phyloP scores from a whole-genome alignment of 1,140 invertebrate genomes.

The Orussus abietinus region DNA sequence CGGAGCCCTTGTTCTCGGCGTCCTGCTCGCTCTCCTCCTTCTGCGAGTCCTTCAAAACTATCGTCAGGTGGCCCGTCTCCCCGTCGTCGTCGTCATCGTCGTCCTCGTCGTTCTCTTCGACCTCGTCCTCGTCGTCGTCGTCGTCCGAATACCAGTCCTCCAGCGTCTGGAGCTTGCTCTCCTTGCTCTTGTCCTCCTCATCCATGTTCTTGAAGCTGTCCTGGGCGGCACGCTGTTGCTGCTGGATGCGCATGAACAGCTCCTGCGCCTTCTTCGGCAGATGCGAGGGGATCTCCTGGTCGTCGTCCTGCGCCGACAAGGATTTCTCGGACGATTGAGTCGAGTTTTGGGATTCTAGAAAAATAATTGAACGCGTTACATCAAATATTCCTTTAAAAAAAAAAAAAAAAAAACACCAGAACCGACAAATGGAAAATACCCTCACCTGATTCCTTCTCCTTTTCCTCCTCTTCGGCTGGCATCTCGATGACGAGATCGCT shows the following conservation, averaged over 20 bases:
- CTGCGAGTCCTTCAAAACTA: slow-evolving; percentile 41
- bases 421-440: slow-evolving; percentile 18
- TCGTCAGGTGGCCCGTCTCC: slow-evolving; percentile 40
- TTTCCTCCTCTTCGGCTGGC: slow-evolving; percentile 44
- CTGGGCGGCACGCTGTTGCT: slow-evolving; percentile 60
- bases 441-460: slow-evolving; percentile 28
- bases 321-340: neutral
- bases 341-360: slow-evolving; percentile 5
- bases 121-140: slow-evolving; percentile 57
- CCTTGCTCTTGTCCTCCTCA: slow-evolving; percentile 55
- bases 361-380: no score
- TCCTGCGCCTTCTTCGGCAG: slow-evolving; percentile 67
- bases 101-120: slow-evolving; percentile 58
- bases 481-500: slow-evolving; percentile 44
- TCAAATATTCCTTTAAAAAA: slow-evolving; percentile 6
- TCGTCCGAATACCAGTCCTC: slow-evolving; percentile 78
- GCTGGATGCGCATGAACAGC: slow-evolving; percentile 64
- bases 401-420: neutral
- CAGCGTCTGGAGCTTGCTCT: slow-evolving; percentile 56
- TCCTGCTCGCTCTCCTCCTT: slow-evolving; percentile 37
- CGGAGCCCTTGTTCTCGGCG: no score
- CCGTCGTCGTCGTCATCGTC: slow-evolving; percentile 27
- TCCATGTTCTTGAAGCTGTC: slow-evolving; percentile 50
- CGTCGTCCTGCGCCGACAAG: slow-evolving; percentile 23
- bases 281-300: slow-evolving; percentile 49